A percentile compares a stretch with the other conserved stretches of the same genome.
Conservation (phyloP, 2,113 vertebrate species). For the Anolis carolinensis region DNA sequence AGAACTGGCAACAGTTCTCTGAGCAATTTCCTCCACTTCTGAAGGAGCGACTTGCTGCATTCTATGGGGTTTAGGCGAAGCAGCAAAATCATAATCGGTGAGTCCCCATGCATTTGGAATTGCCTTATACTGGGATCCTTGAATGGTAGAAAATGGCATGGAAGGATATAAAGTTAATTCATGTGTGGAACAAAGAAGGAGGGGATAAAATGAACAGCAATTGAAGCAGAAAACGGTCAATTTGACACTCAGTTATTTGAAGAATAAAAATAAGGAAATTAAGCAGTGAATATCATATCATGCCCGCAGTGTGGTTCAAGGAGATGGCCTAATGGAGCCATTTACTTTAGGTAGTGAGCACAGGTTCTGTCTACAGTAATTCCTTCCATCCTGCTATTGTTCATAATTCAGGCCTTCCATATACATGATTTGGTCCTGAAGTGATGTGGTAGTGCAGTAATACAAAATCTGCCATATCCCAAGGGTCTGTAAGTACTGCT, state of each 20-base stretch:
- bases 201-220: not conserved
- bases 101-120: not conserved
- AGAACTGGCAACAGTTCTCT: constrained; percentile 95
- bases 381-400: not conserved
- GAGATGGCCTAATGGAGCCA: not conserved
- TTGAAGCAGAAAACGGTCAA: not conserved
- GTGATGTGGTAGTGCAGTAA: not conserved
- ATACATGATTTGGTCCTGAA: not conserved
- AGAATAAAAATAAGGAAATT: not conserved
- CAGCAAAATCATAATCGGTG: constrained; percentile 40
- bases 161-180: not conserved
- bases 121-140: not conserved
- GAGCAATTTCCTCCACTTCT: constrained; percentile 94
- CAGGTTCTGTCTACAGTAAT: not conserved
- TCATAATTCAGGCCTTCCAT: not conserved
- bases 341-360: not conserved
- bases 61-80: constrained; percentile 88
- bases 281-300: not conserved
- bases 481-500: not conserved
- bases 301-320: not conserved
- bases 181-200: not conserved
- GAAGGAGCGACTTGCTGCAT: constrained; percentile 91
- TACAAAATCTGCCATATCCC: not conserved
- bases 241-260: not conserved
- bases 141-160: too few species aligned